Base-by-base conservation (phyloP, 2,888 invertebrate species). In the Drosophila fungiperda region DNA sequence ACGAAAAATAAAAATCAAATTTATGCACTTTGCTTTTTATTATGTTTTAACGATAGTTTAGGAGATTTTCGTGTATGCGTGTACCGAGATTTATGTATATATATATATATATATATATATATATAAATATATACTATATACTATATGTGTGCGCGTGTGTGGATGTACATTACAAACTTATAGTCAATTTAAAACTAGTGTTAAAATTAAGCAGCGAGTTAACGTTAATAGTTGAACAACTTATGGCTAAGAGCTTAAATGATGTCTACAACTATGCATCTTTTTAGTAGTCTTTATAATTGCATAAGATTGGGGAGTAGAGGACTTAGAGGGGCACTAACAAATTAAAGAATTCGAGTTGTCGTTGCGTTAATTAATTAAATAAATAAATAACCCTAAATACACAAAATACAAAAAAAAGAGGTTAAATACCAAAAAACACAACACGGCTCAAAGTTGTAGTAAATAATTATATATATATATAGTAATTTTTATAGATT, bases 141-240 rank as follows among this genome's bases (percentile, higher is more conserved):
- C 15, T n/a, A 23, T 15, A 50, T 45, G n/a, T n/a, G 54, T 12
- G 32, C 32, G 23, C 23, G 15, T 32, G 36, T 36, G 12, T 52
- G 8, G 32, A 54, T 32, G 32, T 54, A 26, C 26, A 45, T 45
- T 33, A 45, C 12, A 36, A 29, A 38, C 50, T 11, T 23, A 15
- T 9, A 42, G 1, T 38, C 33, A 23, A 38, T 12, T 35, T 12
- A 29, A 35, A 36, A 42, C 50, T 50, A 68, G n/a, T 50, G n/a
- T 55, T 68, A 63, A n/a, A 48, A 52, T 23, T 80, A 78, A 45
- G 68, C 77, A 72, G 78, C 78, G 77, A 76, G 68, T 59, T 80
- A 78, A 76, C 61, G 68, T 71, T 76, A 76, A 78, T 78, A 78
- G 78, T 73, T 80, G 81, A 80, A 80, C 78, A 58, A 68, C 73